These are phyloP conservation scores for Poeciliopsis presidionis DNA, from an alignment of 2,797 vertebrate species.

Conservation along the genomic window DNA sequence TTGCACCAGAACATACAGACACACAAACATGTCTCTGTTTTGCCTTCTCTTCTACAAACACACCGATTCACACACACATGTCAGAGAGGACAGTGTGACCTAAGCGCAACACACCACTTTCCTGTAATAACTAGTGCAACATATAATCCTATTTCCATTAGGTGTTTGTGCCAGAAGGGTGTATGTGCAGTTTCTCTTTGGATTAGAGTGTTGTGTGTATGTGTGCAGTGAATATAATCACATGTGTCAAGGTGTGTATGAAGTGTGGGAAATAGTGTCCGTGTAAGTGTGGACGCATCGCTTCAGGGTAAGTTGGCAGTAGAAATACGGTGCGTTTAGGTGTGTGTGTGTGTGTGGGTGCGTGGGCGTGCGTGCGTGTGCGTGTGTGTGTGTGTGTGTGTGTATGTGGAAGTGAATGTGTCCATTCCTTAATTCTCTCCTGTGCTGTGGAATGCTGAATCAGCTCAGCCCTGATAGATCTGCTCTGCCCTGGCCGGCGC, in stretches of 20 bases:
- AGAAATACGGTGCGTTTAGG: conserved; percentile 13
- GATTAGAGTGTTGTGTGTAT: conserved; percentile 7
- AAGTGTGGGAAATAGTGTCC: conserved; percentile 40
- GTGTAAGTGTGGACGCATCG: conserved; percentile 26
- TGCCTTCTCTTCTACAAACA: conserved; percentile 4
- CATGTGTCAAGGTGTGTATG: conserved; percentile 41
- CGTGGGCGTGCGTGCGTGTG: conserved; percentile 33
- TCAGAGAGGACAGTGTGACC: conserved; percentile 64
- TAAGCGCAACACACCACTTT: conserved; percentile 63
- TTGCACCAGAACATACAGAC: conserved; percentile 24
- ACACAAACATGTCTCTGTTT: conserved; percentile 9
- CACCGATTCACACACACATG: conserved; percentile 33
- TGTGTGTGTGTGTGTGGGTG: conserved; percentile 9
- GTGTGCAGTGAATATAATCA: conserved; percentile 25
- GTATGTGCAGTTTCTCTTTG: conserved; percentile 33
- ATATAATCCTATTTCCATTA: conserved; percentile 75
- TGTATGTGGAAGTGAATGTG: conserved; percentile 31
- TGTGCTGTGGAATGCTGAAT: conserved; percentile 56
- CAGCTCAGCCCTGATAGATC: conserved; percentile 63
- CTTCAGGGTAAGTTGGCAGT: conserved; percentile 39
- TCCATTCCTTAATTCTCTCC: conserved; percentile 57
- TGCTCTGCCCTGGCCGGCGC: conserved; percentile 50
- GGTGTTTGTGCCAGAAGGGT: conserved; percentile 23
- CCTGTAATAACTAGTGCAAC: conserved; percentile 67
- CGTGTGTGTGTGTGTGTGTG: conserved; percentile 13